Evolutionary conservation across 2,888 invertebrate genomes (phyloP).

Genomic region (Ophion obscuratus): DNA sequence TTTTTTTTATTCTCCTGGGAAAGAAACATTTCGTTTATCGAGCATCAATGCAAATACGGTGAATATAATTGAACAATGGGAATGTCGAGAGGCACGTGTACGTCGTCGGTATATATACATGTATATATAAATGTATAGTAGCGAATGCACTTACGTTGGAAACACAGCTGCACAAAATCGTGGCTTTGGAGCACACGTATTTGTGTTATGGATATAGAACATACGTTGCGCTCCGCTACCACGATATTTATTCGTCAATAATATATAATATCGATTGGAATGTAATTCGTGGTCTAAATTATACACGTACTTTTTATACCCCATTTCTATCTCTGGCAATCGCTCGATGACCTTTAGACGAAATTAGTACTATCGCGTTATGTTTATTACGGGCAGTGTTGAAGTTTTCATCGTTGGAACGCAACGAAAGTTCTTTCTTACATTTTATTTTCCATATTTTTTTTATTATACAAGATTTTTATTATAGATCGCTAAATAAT

Average conservation of each 20-base stretch:
- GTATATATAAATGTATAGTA: not conserved
- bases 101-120: not conserved
- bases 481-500: no score
- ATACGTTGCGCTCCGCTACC: constrained; percentile 29
- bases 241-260: constrained; percentile 17
- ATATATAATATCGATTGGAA: constrained; percentile 41
- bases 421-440: no score
- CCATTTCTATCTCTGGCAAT: constrained; percentile 17
- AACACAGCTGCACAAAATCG: constrained; percentile 27
- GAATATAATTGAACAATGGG: constrained; percentile 37
- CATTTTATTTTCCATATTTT: no score
- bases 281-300: constrained; percentile 17
- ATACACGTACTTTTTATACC: not conserved
- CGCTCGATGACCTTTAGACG: constrained; percentile 34
- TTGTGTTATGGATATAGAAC: constrained; percentile 11
- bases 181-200: constrained; percentile 7
- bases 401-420: no score
- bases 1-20: constrained; percentile 38
- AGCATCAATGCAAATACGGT: constrained; percentile 1
- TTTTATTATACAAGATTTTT: no score
- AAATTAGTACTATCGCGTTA: constrained; percentile 20
- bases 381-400: not conserved
- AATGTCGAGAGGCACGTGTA: constrained; percentile 51
- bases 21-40: constrained; percentile 34
- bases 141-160: constrained; percentile 45